A percentile compares a stretch with the other conserved stretches of the same genome.
These are phyloP conservation scores for Galbula dea DNA, from an alignment of 2,113 vertebrate genomes.

Conservation along the genomic window DNA sequence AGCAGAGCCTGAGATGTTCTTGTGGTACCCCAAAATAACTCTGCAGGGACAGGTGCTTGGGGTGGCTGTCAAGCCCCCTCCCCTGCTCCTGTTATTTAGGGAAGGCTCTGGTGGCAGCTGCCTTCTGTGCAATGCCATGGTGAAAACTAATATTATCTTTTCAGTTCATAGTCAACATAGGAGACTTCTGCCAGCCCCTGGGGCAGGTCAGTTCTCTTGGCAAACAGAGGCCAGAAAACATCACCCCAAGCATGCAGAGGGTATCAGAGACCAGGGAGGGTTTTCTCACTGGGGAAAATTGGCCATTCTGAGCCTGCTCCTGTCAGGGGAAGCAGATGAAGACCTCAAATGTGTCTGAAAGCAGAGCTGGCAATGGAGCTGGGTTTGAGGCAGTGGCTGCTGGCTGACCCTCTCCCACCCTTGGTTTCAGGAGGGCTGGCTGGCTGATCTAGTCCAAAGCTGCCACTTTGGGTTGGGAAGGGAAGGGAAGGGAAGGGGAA, in stretches of 20 bases:
- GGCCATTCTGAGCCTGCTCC: rapidly evolving
- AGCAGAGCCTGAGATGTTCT: background rate
- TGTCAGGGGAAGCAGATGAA: rapidly evolving
- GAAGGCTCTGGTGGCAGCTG: background rate
- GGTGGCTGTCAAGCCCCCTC: background rate
- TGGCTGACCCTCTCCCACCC: rapidly evolving
- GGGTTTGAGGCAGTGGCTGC: rapidly evolving
- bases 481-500: background rate
- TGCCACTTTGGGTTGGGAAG: background rate
- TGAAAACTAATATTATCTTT: background rate
- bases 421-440: background rate
- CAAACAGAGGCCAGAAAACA: background rate
- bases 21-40: conserved; percentile 1
- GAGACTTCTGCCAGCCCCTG: background rate
- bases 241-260: rapidly evolving
- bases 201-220: too few relatives aligned
- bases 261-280: background rate
- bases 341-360: rapidly evolving
- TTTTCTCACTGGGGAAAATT: background rate
- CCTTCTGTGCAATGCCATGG: rapidly evolving
- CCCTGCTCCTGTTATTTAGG: background rate
- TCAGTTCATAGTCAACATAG: background rate
- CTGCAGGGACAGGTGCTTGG: background rate
- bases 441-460: background rate
- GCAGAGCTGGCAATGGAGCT: rapidly evolving